Percentiles rank a stretch among this genome's conserved stretches.
phyloP scores from a whole-genome alignment of 2,113 vertebrate genomes.

The Callipepla californica region DNA sequence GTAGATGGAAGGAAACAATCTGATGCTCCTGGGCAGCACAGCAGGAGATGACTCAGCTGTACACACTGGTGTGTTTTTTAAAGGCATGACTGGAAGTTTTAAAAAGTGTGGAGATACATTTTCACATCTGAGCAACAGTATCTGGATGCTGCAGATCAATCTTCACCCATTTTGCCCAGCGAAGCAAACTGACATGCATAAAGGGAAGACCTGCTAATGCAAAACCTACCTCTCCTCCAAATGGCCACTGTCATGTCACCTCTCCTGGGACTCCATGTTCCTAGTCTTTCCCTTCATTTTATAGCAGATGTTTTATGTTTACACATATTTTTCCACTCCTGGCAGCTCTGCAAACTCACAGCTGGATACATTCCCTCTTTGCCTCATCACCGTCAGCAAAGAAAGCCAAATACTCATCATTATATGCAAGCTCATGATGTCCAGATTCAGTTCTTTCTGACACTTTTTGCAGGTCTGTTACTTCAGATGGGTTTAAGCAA shows the following conservation, averaged over 20 bases:
- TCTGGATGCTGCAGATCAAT: not conserved
- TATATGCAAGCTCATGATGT: not conserved
- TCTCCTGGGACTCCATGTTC: not conserved
- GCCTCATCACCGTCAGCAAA: not conserved
- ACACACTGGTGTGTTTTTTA: not conserved
- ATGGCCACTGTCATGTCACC: not conserved
- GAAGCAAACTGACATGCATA: not conserved
- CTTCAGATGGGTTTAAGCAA: not conserved
- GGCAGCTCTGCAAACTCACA: not conserved
- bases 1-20: not conserved
- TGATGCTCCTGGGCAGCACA: not conserved
- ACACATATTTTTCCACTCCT: not conserved
- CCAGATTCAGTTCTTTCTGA: conserved; percentile 2
- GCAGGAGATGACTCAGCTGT: not conserved
- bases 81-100: not conserved
- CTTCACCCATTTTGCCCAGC: not conserved
- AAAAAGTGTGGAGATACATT: not conserved
- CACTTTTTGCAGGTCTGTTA: not conserved
- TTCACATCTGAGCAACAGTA: not conserved
- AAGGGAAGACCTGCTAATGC: not conserved
- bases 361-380: not conserved
- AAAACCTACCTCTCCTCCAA: not conserved
- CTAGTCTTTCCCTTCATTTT: not conserved
- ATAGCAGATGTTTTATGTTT: not conserved
- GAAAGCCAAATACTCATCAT: not conserved